Percentiles rank a stretch among this genome's conserved stretches.
Conservation (phyloP, 2,113 vertebrate species). For the Thinocorus orbignyianus region DNA sequence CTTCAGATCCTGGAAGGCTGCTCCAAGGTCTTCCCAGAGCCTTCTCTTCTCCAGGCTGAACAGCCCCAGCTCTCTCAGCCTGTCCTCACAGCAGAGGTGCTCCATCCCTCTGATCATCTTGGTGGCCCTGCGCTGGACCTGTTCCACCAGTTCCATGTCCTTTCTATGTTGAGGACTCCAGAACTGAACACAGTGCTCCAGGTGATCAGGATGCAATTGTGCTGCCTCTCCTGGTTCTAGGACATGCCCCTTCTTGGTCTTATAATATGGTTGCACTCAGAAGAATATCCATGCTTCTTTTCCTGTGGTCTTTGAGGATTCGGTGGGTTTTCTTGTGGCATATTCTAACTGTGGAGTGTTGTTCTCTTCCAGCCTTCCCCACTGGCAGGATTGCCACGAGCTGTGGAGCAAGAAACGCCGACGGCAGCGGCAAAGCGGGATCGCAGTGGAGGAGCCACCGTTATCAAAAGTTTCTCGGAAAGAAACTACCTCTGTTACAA, state of each 20-base stretch:
- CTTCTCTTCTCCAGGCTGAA: too few species aligned
- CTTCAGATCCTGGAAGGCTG: too few species aligned
- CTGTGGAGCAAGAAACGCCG: constrained; percentile 97
- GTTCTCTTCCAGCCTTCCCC: constrained; percentile 85
- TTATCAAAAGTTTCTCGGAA: constrained; percentile 89
- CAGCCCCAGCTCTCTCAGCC: too few species aligned
- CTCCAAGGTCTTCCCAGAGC: too few species aligned
- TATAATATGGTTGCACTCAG: not conserved
- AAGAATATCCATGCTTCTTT: not conserved
- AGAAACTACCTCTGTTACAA: constrained; percentile 82
- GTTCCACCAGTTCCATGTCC: too few species aligned
- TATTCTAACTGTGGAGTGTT: not conserved
- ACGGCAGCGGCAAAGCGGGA: constrained; percentile 89
- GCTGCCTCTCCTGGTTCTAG: not conserved
- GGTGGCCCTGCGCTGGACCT: too few species aligned
- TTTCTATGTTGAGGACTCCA: too few species aligned
- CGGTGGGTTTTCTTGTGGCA: accelerated
- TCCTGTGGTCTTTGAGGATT: not conserved
- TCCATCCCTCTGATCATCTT: too few species aligned
- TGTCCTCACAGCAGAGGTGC: too few species aligned
- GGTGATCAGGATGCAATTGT: accelerated
- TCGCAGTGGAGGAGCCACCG: constrained; percentile 85
- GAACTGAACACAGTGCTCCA: too few species aligned
- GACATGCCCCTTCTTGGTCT: not conserved
- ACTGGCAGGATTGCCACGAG: constrained; percentile 98